phyloP scores from a whole-genome alignment of 2,113 vertebrate species.

The Aegotheles bennettii region DNA sequence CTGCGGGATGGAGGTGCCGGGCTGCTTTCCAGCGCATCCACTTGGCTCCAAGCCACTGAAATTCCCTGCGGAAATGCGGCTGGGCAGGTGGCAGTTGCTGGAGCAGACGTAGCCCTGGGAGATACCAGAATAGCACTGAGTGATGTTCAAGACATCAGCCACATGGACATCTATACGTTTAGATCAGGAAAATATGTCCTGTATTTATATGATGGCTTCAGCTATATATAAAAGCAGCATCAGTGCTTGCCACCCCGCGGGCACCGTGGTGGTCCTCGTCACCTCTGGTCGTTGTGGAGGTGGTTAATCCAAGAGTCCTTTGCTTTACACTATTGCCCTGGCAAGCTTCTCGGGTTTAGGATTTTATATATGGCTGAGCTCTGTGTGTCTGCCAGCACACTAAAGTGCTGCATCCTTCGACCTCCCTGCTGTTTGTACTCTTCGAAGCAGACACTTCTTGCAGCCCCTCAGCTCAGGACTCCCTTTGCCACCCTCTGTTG shows the following conservation, averaged over 20 bases:
- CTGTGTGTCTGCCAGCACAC: neutral
- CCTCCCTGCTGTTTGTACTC: neutral
- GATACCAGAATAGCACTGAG: neutral
- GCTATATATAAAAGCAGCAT: neutral
- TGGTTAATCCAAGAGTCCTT: neutral
- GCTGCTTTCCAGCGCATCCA: neutral
- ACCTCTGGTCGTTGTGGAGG: neutral
- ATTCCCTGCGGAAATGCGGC: neutral
- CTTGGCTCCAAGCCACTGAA: neutral
- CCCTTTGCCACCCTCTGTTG: neutral
- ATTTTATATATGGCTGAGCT: neutral
- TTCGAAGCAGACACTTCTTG: neutral
- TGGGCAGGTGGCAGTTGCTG: constrained; percentile 26
- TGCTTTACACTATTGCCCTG: fast-evolving
- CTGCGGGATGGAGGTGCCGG: neutral
- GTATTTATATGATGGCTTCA: neutral
- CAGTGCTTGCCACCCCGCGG: neutral
- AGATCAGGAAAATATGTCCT: neutral
- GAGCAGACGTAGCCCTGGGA: neutral
- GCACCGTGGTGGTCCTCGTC: fast-evolving
- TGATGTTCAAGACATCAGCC: neutral
- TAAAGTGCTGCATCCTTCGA: neutral
- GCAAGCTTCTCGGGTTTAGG: neutral
- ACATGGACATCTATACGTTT: neutral
- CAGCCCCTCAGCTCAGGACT: neutral